Evolutionary conservation across 1,140 invertebrate species (phyloP), one percentile per base, ranked within the genome.

Genomic region (Asobara japonica): DNA sequence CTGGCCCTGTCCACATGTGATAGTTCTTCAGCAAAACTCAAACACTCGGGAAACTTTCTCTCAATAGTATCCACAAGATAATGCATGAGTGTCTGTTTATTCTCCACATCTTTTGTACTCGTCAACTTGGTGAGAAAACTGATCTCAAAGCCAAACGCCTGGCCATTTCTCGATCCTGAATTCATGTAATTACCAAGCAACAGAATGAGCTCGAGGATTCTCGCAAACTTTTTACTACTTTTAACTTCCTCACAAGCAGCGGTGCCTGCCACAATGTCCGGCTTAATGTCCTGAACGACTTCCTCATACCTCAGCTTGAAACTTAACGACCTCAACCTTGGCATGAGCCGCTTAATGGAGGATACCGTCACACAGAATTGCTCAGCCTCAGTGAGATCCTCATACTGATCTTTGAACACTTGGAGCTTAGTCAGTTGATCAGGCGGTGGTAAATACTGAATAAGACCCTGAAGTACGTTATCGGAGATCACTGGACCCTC

Each of bases 101-200:
- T 98, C 79, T 99, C 95, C 8, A 93, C 87, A 82, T 98, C 95
- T 89, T 99, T 99, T 2, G 97, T 99, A 70, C 94, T 93, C n/a
- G 93, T 93, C 73, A 98, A 88, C 93, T 99, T 99, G 0, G 96
- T 94, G 1, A 99, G 89, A 84, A 96, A 99, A 82, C 92, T 97
- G 69, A 99, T 97, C 86, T 99, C 97, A 87, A 99, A 99, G 4
- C 96, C 98, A 79, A 96, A 94, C 1, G 97, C 96, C 78, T 96
- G 94, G 7, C 93, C 97, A 83, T 98, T 98, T 76, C 93, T 94
- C 0, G 96, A 97, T 0, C 97, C 97, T 2, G 95, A 92, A 84
- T 98, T 98, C 93, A 99, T 95, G 77, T 95, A 97, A 88, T 98
- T 99, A 16, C 97, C 97, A 27, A 98, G 87, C 8, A 98, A 84